Base-by-base conservation (phyloP, 35 echinoderm and acorn worm species). In the Diadema setosum region DNA sequence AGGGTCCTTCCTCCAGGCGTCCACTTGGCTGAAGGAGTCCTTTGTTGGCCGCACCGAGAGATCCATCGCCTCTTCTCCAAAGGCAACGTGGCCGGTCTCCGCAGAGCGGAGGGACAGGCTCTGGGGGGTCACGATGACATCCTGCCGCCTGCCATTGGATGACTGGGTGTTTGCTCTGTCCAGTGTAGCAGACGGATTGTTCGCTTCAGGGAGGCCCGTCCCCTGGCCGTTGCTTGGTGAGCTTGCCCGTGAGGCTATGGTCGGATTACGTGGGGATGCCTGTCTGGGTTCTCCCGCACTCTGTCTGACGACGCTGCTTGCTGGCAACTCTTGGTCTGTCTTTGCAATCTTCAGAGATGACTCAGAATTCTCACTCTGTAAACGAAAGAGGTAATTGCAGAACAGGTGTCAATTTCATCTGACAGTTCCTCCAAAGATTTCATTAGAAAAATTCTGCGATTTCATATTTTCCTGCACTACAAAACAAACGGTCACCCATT, bases 91-190 rank as follows among this genome's bases (percentile, higher is more conserved):
- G 37, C 24, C 24, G 40, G 73, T 41, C 25, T 78, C 35, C 9
- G 40, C 29, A 20, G 33, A 17, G 3, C 40, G 73, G n/a, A 35
- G 73, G 25, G 73, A 44, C 21, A 35, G 73, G 44, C 73, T 78
- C 35, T 21, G 73, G 12, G 73, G 73, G 39, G 73, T 42, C n/a
- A 78, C 73, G 25, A 78, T 78, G n/a, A 78, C 73, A 78, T 78
- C 73, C 40, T 25, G 33, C 6, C 40, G 37, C 37, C n/a, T n/a
- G 9, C 9, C n/a, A 9, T 11, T 44, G 40, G 73, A 78, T 78
- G 73, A 42, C 25, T 0, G 17, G 11, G 24, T 44, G 21, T 7
- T 44, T 52, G 48, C 9, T n/a, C 9, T n/a, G 48, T 52, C 48
- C 48, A 11, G 9, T n/a, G n/a, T 52, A 9, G n/a, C 48, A n/a